phyloP scores from a whole-genome alignment of 2,797 vertebrate species.

The Astyanax mexicanus region DNA sequence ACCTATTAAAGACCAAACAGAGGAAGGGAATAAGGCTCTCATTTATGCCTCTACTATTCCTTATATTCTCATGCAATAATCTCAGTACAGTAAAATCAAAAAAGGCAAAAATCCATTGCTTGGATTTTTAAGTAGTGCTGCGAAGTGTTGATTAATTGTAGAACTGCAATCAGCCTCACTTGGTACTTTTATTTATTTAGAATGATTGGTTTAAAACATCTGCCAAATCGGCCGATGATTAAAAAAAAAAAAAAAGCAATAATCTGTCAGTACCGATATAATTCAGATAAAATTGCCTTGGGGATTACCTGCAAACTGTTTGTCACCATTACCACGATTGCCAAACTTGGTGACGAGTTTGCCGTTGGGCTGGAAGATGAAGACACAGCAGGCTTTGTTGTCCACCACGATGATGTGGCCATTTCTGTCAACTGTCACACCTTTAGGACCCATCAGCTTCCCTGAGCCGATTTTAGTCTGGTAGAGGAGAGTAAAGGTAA shows the following conservation, averaged over 20 bases:
- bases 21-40: slow-evolving; percentile 44
- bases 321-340: slow-evolving; percentile 95
- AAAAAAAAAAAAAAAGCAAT: no score
- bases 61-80: neutral
- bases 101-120: no score
- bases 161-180: no score
- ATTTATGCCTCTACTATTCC: neutral
- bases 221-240: no score
- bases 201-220: no score
- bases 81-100: no score
- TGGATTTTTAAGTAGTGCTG: no score
- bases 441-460: slow-evolving; percentile 98
- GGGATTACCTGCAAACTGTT: slow-evolving; percentile 97
- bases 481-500: neutral
- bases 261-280: no score
- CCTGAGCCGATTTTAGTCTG: slow-evolving; percentile 96
- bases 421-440: slow-evolving; percentile 94
- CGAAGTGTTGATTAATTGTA: no score
- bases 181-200: no score
- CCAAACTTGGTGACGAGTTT: slow-evolving; percentile 98
- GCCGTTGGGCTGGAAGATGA: slow-evolving; percentile 95
- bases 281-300: no score
- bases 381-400: slow-evolving; percentile 98
- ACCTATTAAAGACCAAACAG: slow-evolving; percentile 77
- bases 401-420: slow-evolving; percentile 98